Conservation (phyloP, 2,797 vertebrate genomes). For the Huso huso region DNA sequence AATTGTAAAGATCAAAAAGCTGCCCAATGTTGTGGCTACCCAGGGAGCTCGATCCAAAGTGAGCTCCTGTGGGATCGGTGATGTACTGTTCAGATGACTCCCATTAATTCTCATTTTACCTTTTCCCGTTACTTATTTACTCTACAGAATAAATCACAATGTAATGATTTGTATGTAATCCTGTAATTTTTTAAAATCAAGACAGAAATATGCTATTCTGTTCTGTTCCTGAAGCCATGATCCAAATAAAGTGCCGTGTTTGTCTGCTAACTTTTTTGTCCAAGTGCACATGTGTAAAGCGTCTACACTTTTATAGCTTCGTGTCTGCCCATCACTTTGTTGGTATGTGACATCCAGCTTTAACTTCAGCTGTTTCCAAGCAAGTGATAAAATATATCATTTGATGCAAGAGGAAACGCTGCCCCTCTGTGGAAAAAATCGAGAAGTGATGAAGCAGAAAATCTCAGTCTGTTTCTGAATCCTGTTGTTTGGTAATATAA, state of each 20-base stretch:
- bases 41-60: slow-evolving; percentile 64
- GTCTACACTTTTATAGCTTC: slow-evolving; percentile 46
- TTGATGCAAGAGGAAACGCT: slow-evolving; percentile 30
- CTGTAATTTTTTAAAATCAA: slow-evolving; percentile 22
- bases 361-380: slow-evolving; percentile 42
- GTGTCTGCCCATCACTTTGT: slow-evolving; percentile 50
- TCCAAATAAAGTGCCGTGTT: slow-evolving; percentile 18
- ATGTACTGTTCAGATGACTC: slow-evolving; percentile 67
- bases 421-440: slow-evolving; percentile 42
- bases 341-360: slow-evolving; percentile 51
- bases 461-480: slow-evolving; percentile 16
- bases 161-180: slow-evolving; percentile 17
- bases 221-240: slow-evolving; percentile 36
- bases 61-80: slow-evolving; percentile 45
- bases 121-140: slow-evolving; percentile 41
- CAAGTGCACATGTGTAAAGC: slow-evolving; percentile 31
- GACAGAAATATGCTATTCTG: slow-evolving; percentile 29
- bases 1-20: slow-evolving; percentile 85
- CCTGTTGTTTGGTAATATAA: background rate
- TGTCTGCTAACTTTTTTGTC: slow-evolving; percentile 29
- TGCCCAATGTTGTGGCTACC: slow-evolving; percentile 78
- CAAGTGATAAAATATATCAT: slow-evolving; percentile 43
- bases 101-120: slow-evolving; percentile 71
- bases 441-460: slow-evolving; percentile 15
- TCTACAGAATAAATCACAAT: slow-evolving; percentile 32